Conservation (phyloP, 2,113 vertebrate species). For the Oncorhynchus mykiss region DNA sequence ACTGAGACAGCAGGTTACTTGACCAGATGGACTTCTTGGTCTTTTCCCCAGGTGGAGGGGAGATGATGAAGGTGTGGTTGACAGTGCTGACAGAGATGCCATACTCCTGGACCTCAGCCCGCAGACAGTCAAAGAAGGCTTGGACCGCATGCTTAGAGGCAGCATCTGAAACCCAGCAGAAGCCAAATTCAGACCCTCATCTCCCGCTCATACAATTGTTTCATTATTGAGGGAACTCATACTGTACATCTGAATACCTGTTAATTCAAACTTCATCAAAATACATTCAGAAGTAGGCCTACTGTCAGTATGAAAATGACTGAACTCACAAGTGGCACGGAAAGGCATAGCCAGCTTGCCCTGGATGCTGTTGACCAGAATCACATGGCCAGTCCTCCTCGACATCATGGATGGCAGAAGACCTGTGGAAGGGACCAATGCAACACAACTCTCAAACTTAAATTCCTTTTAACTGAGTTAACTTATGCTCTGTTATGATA, state of each 20-base stretch:
- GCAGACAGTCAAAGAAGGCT: conserved; percentile 92
- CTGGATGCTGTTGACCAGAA: conserved; percentile 90
- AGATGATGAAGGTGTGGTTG: conserved; percentile 87
- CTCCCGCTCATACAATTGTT: background rate
- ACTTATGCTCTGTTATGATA: background rate
- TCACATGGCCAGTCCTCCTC: conserved; percentile 86
- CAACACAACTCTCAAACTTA: background rate
- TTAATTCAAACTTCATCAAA: background rate
- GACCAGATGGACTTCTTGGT: conserved; percentile 56
- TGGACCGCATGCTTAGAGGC: conserved; percentile 93
- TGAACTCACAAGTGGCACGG: conserved; percentile 87
- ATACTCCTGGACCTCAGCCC: conserved; percentile 90
- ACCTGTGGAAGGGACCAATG: conserved; percentile 63
- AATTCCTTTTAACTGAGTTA: background rate
- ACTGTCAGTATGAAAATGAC: background rate
- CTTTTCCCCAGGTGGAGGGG: background rate
- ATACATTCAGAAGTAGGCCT: conserved; percentile 80
- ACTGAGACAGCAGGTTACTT: conserved; percentile 46
- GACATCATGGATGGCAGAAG: conserved; percentile 92
- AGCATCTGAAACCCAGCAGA: conserved; percentile 74
- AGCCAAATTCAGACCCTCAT: background rate
- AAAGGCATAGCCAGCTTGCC: conserved; percentile 90
- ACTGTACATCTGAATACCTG: background rate
- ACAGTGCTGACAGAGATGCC: conserved; percentile 89
- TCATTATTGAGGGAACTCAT: background rate